Percentiles rank a stretch among this genome's conserved stretches.
phyloP scores from a whole-genome alignment of 2,888 invertebrate genomes.

The Nymphalis urticae region DNA sequence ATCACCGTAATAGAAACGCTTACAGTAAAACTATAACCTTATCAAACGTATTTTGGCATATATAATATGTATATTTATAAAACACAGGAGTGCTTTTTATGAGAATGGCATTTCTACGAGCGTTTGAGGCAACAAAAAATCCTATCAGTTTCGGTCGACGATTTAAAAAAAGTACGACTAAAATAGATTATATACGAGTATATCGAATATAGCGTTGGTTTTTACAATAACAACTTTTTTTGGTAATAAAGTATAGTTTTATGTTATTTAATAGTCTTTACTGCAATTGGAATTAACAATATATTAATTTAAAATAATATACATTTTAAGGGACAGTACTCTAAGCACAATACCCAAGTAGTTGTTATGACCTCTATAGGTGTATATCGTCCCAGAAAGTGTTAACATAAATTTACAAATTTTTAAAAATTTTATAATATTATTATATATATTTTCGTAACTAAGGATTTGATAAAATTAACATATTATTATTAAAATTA shows the following conservation, averaged over 20 bases:
- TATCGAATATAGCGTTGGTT: neutral
- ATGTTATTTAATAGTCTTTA: neutral
- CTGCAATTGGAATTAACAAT: neutral
- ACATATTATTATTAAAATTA: too few relatives aligned
- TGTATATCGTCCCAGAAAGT: too few relatives aligned
- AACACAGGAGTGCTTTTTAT: conserved; percentile 16
- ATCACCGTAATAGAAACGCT: neutral
- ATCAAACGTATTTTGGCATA: conserved; percentile 6
- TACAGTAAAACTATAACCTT: neutral
- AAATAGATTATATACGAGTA: neutral
- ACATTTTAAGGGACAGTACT: neutral
- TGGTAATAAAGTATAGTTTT: neutral
- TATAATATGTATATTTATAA: conserved; percentile 8
- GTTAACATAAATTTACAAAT: too few relatives aligned
- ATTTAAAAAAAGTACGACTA: conserved; percentile 10
- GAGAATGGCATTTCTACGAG: conserved; percentile 12
- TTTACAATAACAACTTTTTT: neutral
- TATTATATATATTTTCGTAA: too few relatives aligned
- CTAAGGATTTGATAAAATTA: too few relatives aligned
- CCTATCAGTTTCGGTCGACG: conserved; percentile 15
- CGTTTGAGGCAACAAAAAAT: conserved; percentile 10
- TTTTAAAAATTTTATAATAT: too few relatives aligned
- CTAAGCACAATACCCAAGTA: neutral
- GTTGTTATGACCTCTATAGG: too few relatives aligned
- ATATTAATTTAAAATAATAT: neutral